Percentiles rank a stretch among this genome's conserved stretches.
These are phyloP conservation scores for Proisotoma minuta DNA, from an alignment of 2,888 invertebrate species.

Conservation along the genomic window DNA sequence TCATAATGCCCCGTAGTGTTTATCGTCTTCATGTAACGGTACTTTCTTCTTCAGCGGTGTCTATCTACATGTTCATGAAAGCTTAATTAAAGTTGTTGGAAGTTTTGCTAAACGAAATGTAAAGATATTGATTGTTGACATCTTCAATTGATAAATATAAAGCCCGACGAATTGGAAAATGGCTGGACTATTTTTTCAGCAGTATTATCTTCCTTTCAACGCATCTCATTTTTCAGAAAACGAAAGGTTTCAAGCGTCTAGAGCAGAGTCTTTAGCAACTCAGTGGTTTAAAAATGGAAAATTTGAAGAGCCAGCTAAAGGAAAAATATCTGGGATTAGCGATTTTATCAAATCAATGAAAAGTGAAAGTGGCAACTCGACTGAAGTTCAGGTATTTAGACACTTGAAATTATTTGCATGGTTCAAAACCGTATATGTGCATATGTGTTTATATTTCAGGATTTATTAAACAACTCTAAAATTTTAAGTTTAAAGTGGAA, in stretches of 20 bases:
- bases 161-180: constrained; percentile 27
- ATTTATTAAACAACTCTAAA: constrained; percentile 28
- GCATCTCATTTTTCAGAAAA: constrained; percentile 24
- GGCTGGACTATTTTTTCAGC: constrained; percentile 40
- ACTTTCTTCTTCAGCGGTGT: not conserved
- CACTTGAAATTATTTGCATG: too few relatives aligned
- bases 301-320: constrained; percentile 30
- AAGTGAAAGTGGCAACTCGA: constrained; percentile 36
- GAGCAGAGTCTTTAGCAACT: constrained; percentile 28
- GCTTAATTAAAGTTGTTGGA: too few relatives aligned
- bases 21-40: not conserved
- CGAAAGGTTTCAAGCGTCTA: constrained; percentile 27
- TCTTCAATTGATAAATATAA: too few relatives aligned
- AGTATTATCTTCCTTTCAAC: constrained; percentile 40
- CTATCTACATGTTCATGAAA: not conserved
- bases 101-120: not conserved
- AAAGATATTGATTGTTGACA: not conserved
- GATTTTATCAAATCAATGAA: constrained; percentile 43
- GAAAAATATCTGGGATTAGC: constrained; percentile 35
- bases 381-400: constrained; percentile 38
- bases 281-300: constrained; percentile 32
- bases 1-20: not conserved
- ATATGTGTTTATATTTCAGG: constrained; percentile 17
- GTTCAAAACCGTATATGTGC: not conserved
- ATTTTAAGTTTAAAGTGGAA: constrained; percentile 42